A percentile compares a stretch with the other conserved stretches of the same genome.
These are phyloP conservation scores for Plebejus anna DNA, from an alignment of 2,888 invertebrate species.

Conservation along the genomic window DNA sequence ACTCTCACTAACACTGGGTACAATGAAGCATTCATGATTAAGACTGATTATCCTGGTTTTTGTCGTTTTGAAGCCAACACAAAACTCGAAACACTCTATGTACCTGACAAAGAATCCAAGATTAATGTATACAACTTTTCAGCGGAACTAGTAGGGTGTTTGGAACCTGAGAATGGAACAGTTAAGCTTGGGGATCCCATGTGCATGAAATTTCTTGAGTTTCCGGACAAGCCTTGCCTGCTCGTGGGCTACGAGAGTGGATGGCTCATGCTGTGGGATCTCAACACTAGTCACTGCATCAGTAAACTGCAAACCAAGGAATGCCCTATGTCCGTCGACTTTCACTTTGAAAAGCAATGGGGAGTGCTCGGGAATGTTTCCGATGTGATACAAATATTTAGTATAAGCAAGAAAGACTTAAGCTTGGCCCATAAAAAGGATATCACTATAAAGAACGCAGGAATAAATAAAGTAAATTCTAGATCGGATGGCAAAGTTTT, in stretches of 20 bases:
- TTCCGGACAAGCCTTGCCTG: constrained; percentile 75
- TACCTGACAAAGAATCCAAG: constrained; percentile 81
- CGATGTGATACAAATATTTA: constrained; percentile 81
- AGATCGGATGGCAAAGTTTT: constrained; percentile 86
- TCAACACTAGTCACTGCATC: constrained; percentile 79
- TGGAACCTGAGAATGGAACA: constrained; percentile 56
- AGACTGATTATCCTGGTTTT: constrained; percentile 84
- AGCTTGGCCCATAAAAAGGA: constrained; percentile 80
- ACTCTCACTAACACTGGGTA: constrained; percentile 81
- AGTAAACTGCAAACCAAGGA: constrained; percentile 80
- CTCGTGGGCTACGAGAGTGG: constrained; percentile 88
- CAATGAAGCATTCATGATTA: constrained; percentile 74
- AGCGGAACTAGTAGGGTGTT: constrained; percentile 61
- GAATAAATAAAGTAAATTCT: constrained; percentile 84
- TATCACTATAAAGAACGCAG: constrained; percentile 85
- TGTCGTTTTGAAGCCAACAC: constrained; percentile 83
- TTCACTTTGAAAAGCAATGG: constrained; percentile 81
- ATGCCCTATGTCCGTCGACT: constrained; percentile 86
- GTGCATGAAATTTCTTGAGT: constrained; percentile 79
- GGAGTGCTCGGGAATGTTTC: constrained; percentile 85
- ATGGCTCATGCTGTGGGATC: constrained; percentile 85
- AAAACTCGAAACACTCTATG: constrained; percentile 82
- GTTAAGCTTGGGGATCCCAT: constrained; percentile 82
- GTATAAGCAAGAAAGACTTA: constrained; percentile 76
- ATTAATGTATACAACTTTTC: constrained; percentile 74